Conservation (phyloP, 2,888 invertebrate species). For the Mimachlamys varia region DNA sequence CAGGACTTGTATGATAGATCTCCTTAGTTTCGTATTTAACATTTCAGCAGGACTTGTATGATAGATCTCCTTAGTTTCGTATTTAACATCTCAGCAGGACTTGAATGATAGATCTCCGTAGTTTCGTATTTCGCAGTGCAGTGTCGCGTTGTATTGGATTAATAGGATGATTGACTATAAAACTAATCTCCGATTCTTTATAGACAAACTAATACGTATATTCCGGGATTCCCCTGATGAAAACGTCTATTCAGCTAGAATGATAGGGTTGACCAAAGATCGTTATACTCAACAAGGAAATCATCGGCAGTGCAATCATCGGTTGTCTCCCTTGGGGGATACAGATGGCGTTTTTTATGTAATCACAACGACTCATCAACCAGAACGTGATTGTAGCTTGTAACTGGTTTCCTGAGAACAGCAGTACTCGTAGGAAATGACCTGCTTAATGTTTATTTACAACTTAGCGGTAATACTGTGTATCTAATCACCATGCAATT, state of each 20-base stretch:
- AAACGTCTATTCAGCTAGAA: neutral
- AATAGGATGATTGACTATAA: neutral
- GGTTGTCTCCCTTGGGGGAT: slow-evolving; percentile 5
- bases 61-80: too few species aligned
- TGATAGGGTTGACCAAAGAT: neutral
- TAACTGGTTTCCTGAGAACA: neutral
- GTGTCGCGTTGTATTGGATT: neutral
- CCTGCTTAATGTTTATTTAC: neutral
- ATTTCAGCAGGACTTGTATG: too few species aligned
- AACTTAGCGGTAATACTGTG: slow-evolving; percentile 9
- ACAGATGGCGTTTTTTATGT: neutral
- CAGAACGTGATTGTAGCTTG: neutral
- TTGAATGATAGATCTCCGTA: neutral
- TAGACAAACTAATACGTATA: neutral
- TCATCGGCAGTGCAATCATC: neutral
- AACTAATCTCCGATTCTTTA: neutral
- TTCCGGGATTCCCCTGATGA: neutral
- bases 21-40: too few species aligned
- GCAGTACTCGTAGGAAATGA: neutral
- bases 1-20: too few species aligned
- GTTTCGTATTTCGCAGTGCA: slow-evolving; percentile 4
- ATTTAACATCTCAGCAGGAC: too few species aligned
- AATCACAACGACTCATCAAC: neutral
- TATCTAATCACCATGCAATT: neutral
- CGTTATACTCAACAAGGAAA: neutral